Evolutionary conservation across 2,888 invertebrate genomes (phyloP).

Genomic region (Aradus depressus): DNA sequence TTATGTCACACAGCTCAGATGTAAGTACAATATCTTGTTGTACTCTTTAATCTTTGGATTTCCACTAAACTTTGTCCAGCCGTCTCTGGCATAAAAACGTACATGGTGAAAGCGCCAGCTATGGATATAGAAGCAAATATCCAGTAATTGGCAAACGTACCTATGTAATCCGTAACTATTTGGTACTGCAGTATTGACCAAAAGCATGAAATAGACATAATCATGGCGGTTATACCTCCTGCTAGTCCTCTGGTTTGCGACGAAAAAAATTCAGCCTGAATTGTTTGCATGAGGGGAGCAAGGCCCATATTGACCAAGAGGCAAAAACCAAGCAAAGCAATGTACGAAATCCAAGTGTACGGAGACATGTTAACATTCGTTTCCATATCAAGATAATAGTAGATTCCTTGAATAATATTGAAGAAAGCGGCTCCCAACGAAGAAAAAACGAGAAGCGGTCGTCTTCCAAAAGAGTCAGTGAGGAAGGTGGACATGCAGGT

Average conservation of each 20-base stretch:
- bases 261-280: conserved; percentile 27
- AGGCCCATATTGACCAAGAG: conserved; percentile 21
- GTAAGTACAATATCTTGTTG: neutral
- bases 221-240: conserved; percentile 15
- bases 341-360: conserved; percentile 21
- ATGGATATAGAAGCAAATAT: conserved; percentile 18
- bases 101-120: conserved; percentile 19
- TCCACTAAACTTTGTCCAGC: conserved; percentile 56
- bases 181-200: conserved; percentile 18
- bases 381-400: conserved; percentile 3
- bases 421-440: conserved; percentile 20
- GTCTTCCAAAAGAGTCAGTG: conserved; percentile 25
- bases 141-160: conserved; percentile 18
- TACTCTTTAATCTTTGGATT: conserved; percentile 41
- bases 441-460: conserved; percentile 27
- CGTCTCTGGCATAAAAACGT: conserved; percentile 45
- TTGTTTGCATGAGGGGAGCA: conserved; percentile 23
- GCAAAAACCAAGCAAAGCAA: conserved; percentile 19
- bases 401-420: neutral
- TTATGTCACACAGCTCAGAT: neutral
- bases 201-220: conserved; percentile 13
- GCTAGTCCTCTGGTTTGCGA: conserved; percentile 23
- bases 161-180: conserved; percentile 14
- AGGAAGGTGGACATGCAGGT: conserved; percentile 22
- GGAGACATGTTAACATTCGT: neutral